A percentile compares a stretch with the other conserved stretches of the same genome.
These are phyloP conservation scores for Aleiodes testaceus DNA, from an alignment of 2,888 invertebrate species.

Conservation along the genomic window DNA sequence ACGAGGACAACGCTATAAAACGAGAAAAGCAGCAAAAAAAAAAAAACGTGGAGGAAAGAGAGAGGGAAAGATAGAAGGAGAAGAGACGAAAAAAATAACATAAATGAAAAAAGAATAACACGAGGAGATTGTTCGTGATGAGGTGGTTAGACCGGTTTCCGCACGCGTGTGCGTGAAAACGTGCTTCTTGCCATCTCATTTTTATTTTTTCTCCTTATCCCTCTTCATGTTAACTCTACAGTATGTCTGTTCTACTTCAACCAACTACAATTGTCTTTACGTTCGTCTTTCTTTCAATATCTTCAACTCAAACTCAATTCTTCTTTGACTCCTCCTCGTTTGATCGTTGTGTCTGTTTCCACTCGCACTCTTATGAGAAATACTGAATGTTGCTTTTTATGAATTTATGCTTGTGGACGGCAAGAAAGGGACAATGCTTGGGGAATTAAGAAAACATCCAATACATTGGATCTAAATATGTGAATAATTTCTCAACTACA, in stretches of 20 bases:
- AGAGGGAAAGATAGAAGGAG: neutral
- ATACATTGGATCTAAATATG: neutral
- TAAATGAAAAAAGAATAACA: conserved; percentile 61
- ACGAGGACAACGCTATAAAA: conserved; percentile 38
- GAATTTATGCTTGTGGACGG: conserved; percentile 23
- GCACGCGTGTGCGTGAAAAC: conserved; percentile 62
- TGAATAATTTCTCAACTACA: neutral
- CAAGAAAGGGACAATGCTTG: neutral
- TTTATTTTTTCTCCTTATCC: conserved; percentile 24
- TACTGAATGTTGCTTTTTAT: neutral
- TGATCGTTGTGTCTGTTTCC: conserved; percentile 43
- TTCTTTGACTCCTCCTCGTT: conserved; percentile 27
- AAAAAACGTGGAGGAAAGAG: conserved; percentile 47
- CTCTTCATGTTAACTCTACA: conserved; percentile 7
- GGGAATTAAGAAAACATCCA: neutral
- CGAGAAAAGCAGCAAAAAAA: conserved; percentile 32
- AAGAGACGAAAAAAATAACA: conserved; percentile 17
- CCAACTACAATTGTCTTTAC: conserved; percentile 39
- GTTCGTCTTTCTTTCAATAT: conserved; percentile 39
- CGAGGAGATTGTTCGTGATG: conserved; percentile 72
- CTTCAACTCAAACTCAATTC: conserved; percentile 24
- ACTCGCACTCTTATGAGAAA: conserved; percentile 27
- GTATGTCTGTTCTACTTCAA: conserved; percentile 11
- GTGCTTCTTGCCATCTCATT: conserved; percentile 34
- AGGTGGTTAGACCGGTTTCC: conserved; percentile 73